Conservation (phyloP, 1,140 invertebrate species). For the Drosophila azteca region DNA sequence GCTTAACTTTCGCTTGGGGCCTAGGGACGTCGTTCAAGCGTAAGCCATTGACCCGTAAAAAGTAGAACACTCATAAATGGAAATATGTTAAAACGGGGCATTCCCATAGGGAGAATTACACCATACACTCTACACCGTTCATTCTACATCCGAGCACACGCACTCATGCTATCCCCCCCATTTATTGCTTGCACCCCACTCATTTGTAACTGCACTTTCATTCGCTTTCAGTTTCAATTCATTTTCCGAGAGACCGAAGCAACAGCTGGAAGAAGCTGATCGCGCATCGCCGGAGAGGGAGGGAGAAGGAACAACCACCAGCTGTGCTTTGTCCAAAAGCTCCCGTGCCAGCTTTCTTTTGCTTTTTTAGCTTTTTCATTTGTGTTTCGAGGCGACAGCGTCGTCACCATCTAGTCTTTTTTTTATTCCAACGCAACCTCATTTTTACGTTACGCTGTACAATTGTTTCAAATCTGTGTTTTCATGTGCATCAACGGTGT, state of each 20-base stretch:
- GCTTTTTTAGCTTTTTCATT: slow-evolving; percentile 43
- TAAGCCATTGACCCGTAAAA: slow-evolving; percentile 72
- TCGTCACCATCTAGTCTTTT: too few species aligned
- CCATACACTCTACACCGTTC: slow-evolving; percentile 2
- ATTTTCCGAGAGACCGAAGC: slow-evolving; percentile 27
- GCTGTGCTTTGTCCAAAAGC: slow-evolving; percentile 41
- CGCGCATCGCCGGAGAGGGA: slow-evolving; percentile 8
- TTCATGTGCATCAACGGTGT: slow-evolving; percentile 9
- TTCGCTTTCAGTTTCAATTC: slow-evolving; percentile 52
- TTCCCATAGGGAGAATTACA: slow-evolving; percentile 44
- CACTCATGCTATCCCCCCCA: slow-evolving; percentile 6
- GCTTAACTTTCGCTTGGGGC: slow-evolving; percentile 55
- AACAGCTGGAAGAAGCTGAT: slow-evolving; percentile 51
- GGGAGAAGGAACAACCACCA: not conserved
- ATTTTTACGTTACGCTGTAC: slow-evolving; percentile 16
- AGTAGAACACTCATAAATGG: slow-evolving; percentile 51
- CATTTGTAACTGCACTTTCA: slow-evolving; percentile 41
- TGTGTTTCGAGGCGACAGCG: slow-evolving; percentile 36
- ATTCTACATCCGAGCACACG: slow-evolving; percentile 1
- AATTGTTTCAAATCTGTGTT: slow-evolving; percentile 20
- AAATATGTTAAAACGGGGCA: slow-evolving; percentile 23
- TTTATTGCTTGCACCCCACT: slow-evolving; percentile 36
- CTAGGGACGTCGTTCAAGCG: slow-evolving; percentile 14
- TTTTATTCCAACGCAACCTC: slow-evolving; percentile 25
- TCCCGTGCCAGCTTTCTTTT: slow-evolving; percentile 28